phyloP scores from a whole-genome alignment of 1,140 invertebrate genomes.

The Cydia amplana region DNA sequence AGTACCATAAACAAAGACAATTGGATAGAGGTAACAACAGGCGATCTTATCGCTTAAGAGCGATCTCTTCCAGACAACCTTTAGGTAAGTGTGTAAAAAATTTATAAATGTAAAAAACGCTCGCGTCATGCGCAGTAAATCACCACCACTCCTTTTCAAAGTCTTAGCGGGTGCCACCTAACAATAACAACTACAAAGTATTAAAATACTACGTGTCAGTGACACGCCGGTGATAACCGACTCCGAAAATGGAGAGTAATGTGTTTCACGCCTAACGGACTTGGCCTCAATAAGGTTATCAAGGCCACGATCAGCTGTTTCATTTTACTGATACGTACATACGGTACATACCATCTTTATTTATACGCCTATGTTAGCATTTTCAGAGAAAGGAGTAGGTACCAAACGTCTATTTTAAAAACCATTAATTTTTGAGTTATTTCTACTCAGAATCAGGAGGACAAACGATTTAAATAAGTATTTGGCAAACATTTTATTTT shows the following conservation, averaged over 20 bases:
- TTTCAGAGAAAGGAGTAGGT: not conserved
- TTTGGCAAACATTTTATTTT: no score
- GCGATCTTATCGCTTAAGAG: no score
- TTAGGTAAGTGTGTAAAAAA: no score
- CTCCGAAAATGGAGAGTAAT: slow-evolving; percentile 15
- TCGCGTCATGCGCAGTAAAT: no score
- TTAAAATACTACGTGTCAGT: slow-evolving; percentile 18
- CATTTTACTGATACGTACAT: not conserved
- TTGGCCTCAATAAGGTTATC: not conserved
- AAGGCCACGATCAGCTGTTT: slow-evolving; percentile 4
- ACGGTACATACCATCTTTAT: not conserved
- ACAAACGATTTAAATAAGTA: no score
- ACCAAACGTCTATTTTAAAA: not conserved
- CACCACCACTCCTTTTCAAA: no score
- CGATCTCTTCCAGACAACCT: no score
- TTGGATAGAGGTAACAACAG: no score
- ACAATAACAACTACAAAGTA: not conserved
- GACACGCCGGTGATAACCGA: slow-evolving; percentile 3
- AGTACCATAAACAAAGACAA: no score
- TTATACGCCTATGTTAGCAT: not conserved
- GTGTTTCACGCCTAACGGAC: not conserved
- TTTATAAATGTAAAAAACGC: no score
- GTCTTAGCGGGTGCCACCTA: not conserved
- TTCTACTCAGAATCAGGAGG: no score
- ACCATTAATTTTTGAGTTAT: no score